Percentiles rank a stretch among this genome's conserved stretches.
Evolutionary conservation across 1,140 invertebrate species (phyloP).

Genomic region (Holotrichia oblita): DNA sequence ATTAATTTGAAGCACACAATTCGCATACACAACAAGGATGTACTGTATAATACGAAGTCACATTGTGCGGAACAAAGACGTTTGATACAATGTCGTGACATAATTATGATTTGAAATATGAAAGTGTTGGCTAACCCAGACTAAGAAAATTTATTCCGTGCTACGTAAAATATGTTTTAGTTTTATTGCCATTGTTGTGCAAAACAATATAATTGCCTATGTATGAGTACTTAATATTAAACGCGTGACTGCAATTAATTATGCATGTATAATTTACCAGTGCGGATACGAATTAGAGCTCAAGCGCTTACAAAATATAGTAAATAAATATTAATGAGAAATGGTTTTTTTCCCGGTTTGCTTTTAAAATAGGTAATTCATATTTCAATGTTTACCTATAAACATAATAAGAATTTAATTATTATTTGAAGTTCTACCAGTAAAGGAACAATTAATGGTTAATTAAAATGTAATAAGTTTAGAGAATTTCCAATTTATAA

Average conservation of each 20-base stretch:
- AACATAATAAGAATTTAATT: too few relatives aligned
- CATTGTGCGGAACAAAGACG: background rate
- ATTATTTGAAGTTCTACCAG: too few relatives aligned
- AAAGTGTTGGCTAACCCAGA: background rate
- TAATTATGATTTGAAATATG: conserved; percentile 17
- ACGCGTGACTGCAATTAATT: conserved; percentile 31
- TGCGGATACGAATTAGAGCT: conserved; percentile 6
- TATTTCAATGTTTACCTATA: background rate
- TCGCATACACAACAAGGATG: background rate
- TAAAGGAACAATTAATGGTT: too few relatives aligned
- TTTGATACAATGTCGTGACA: conserved; percentile 22
- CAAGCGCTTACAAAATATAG: conserved; percentile 14
- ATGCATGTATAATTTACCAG: conserved; percentile 1
- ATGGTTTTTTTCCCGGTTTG: background rate
- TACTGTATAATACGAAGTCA: background rate
- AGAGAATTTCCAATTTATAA: too few relatives aligned
- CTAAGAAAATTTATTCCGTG: background rate
- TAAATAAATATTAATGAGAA: conserved; percentile 23
- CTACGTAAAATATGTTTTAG: conserved; percentile 16
- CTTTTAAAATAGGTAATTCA: background rate
- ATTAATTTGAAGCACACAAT: background rate
- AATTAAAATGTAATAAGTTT: too few relatives aligned
- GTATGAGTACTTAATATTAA: conserved; percentile 11
- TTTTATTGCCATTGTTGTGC: conserved; percentile 15
- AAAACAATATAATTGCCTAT: conserved; percentile 29